These are phyloP conservation scores for Menura novaehollandiae DNA, from an alignment of 2,113 vertebrate species.

Conservation along the genomic window DNA sequence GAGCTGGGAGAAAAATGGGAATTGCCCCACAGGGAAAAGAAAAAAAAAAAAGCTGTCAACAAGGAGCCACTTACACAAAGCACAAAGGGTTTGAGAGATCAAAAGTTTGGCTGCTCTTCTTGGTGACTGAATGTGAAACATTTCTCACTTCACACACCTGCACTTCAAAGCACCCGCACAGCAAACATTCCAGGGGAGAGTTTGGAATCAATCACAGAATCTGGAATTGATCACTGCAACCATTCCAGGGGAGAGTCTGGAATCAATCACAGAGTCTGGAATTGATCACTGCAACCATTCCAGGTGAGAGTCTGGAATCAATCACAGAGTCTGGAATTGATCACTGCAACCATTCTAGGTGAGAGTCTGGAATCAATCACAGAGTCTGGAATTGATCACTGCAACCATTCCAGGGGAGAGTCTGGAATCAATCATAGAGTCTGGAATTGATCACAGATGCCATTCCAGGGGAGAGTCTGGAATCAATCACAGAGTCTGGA, in stretches of 20 bases:
- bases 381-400: neutral
- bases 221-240: neutral
- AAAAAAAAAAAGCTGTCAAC: neutral
- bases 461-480: neutral
- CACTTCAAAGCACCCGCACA: neutral
- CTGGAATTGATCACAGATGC: neutral
- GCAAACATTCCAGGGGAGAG: neutral
- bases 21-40: neutral
- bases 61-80: neutral
- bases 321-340: neutral
- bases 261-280: neutral
- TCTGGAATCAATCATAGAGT: neutral
- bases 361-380: neutral
- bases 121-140: neutral
- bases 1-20: neutral
- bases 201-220: neutral
- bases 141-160: neutral
- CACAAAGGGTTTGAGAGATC: neutral
- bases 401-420: neutral
- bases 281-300: no score
- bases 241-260: neutral
- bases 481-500: no score
- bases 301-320: no score
- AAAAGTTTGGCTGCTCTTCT: neutral
- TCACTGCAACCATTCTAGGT: neutral